Evolutionary conservation across 2,113 vertebrate genomes (phyloP), one percentile per base, ranked within the genome.

Genomic region (Hiodon alosoides): DNA sequence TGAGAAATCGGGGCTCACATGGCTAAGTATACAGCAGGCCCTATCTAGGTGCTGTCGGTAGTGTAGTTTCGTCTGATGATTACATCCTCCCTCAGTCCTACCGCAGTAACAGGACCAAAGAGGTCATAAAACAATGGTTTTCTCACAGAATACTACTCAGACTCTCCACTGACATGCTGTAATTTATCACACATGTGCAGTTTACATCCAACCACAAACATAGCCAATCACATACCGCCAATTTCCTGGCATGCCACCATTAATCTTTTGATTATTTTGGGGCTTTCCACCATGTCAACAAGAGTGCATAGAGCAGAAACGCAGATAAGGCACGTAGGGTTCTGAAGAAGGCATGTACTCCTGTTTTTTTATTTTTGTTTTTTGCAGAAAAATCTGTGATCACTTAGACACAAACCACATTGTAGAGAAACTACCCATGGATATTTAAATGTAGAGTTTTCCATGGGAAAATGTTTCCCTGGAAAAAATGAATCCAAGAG

Each of bases 301-400:
- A 80, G 82, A 78, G 83, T 81, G 68, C 72, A 80, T 71, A 74
- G 55, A 59, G 7, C 67, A 85, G 81, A 83, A 88, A 87, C 85
- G 81, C 71, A 65, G 81, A 14, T 59, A 17, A 80, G 81, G 78
- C 82, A 57, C 85, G 80, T 51, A 1, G 59, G 77, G 54, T 77
- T 73, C 75, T 80, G 54, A 10, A 57, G 5, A 57, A 7, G 54
- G 54, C 54, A 31, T 31, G 31, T 31, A 31, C n/a, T 14, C 60
- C 1, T n/a, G 14, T 7, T n/a, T 16, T 6, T 4, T 64, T 13
- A 2, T 62, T 62, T 64, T 16, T 7, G 16, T 17, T 16, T 64
- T n/a, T 62, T n/a, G 16, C 7, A 7, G 61, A n/a, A 64, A 16
- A 4, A 59, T 5, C 17, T 64, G 61, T 64, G 11, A 64, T 64